Evolutionary conservation across 2,888 invertebrate genomes (phyloP).

Genomic region (Andrena dorsata): DNA sequence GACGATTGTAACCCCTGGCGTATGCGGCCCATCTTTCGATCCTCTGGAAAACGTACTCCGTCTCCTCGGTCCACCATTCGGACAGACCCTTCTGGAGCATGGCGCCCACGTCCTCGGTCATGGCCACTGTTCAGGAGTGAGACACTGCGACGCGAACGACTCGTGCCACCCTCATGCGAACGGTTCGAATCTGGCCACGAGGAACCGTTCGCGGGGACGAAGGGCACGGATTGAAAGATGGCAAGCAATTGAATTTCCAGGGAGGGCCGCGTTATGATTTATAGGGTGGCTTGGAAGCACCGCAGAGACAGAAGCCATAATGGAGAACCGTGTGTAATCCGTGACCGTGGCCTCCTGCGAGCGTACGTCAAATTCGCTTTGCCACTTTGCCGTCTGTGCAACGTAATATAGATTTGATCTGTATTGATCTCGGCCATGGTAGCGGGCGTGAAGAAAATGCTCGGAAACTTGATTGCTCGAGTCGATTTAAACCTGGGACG

Average conservation of each 20-base stretch:
- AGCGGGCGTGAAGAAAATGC: too few relatives aligned
- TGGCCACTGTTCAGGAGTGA: conserved; percentile 57
- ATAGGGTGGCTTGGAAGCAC: conserved; percentile 75
- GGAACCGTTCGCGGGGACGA: not conserved
- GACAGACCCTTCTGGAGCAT: conserved; percentile 75
- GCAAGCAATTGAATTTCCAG: conserved; percentile 14
- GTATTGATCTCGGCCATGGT: not conserved
- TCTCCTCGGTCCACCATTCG: conserved; percentile 83
- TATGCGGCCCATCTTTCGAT: conserved; percentile 82
- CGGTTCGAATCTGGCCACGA: not conserved
- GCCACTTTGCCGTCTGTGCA: not conserved
- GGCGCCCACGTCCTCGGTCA: conserved; percentile 65
- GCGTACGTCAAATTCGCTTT: conserved; percentile 36
- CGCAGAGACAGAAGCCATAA: conserved; percentile 73
- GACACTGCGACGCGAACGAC: not conserved
- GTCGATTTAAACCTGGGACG: too few relatives aligned
- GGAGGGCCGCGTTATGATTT: conserved; percentile 57
- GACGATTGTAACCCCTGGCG: conserved; percentile 81
- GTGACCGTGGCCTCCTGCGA: conserved; percentile 69
- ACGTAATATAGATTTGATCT: not conserved
- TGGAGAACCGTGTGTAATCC: conserved; percentile 56
- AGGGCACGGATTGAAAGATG: not conserved
- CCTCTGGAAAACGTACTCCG: conserved; percentile 80
- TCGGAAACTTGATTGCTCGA: too few relatives aligned
- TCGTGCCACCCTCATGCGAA: not conserved